Base-by-base conservation (phyloP, 2,797 vertebrate species). In the Lacerta agilis region DNA sequence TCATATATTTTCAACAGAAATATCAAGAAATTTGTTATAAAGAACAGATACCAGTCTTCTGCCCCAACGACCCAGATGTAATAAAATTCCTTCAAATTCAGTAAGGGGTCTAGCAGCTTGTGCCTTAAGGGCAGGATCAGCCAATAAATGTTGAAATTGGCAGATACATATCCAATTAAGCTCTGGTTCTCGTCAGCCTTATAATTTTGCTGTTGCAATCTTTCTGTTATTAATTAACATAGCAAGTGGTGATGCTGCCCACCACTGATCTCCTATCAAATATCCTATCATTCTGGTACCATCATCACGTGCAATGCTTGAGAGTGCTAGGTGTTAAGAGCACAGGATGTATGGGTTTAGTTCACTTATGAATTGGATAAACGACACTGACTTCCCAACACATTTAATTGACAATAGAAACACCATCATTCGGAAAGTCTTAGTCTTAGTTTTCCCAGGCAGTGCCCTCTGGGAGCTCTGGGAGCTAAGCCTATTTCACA, bases 401-500 rank as follows among this genome's bases (percentile, higher is more conserved):
- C 90, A 94, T 85, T 90, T 91, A 92, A 93, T 87, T 91, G 85
- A 71, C 29, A 87, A 93, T 71, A 85, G 92, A 93, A 79, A 73
- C 67, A 61, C 80, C 29, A 49, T 38, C 17, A 73, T 89, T 87
- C 73, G n/a, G 33, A 41, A 67, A 72, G 86, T 69, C 88, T 94
- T 94, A 92, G 90, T 88, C 96, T 94, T 90, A 92, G 82, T 82
- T 93, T 93, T 82, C 76, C 88, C 90, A 66, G 66, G 88, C 41
- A 38, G 75, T 41, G 86, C 67, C 89, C 86, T 91, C 25, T 8
- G 0, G 79, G 90, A 93, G 72, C 33, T 1, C 36, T n/a, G 38
- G 78, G 87, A 55, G 61, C 90, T 96, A 96, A 95, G 91, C 93
- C 96, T 89, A 94, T 95, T 49, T 49, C 96, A 96, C 0, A 13